phyloP scores from a whole-genome alignment of 2,888 invertebrate genomes.

The Prosapia bicincta region DNA sequence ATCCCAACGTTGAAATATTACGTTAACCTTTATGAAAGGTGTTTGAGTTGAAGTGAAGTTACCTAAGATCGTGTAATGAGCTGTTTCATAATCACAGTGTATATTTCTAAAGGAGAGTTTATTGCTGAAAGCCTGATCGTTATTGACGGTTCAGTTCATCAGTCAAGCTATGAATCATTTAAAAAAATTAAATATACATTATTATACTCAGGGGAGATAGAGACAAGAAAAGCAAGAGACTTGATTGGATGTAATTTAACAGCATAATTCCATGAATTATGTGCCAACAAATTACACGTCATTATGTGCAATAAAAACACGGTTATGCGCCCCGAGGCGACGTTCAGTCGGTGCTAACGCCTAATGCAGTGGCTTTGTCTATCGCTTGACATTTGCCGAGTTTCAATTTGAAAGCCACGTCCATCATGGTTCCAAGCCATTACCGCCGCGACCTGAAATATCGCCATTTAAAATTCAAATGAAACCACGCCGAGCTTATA shows the following conservation, averaged over 20 bases:
- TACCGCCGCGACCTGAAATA: slow-evolving; percentile 26
- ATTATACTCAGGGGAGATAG: not conserved
- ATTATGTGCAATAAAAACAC: not conserved
- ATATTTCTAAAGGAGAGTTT: not conserved
- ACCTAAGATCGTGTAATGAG: too few relatives aligned
- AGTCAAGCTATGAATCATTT: not conserved
- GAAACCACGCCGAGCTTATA: slow-evolving; percentile 15
- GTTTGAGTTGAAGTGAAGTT: too few relatives aligned
- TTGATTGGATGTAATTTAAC: not conserved
- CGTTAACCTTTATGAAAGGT: too few relatives aligned
- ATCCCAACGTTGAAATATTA: too few relatives aligned
- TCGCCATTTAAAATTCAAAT: slow-evolving; percentile 30
- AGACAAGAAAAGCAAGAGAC: not conserved
- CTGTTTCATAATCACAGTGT: not conserved
- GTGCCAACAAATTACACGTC: not conserved
- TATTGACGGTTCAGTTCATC: not conserved
- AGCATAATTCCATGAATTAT: not conserved
- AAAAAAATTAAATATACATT: not conserved
- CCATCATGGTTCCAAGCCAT: slow-evolving; percentile 26
- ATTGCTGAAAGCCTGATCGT: not conserved
- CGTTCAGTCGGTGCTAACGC: not conserved
- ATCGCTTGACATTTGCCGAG: slow-evolving; percentile 10
- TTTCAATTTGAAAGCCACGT: slow-evolving; percentile 25
- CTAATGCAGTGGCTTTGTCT: not conserved
- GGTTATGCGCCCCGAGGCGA: not conserved